Conservation (phyloP, 2,797 vertebrate species). For the Acanthurus leucopareius region DNA sequence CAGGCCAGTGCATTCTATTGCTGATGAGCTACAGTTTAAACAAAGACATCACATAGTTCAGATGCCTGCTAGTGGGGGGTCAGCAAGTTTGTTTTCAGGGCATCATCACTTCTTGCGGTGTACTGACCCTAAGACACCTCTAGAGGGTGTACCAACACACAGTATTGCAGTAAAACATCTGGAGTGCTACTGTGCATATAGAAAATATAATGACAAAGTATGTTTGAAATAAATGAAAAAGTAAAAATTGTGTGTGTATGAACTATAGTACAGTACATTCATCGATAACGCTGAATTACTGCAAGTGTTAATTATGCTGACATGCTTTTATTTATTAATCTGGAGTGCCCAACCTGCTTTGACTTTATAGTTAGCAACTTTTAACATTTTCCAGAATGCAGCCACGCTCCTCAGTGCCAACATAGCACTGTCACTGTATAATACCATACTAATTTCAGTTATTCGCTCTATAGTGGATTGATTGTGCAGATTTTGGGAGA, state of each 20-base stretch:
- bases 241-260: not conserved
- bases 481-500: not conserved
- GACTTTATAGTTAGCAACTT: conserved; percentile 3
- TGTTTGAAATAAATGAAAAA: conserved; percentile 7
- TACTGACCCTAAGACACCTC: conserved; percentile 49
- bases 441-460: conserved; percentile 19
- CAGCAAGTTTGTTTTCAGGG: conserved; percentile 68
- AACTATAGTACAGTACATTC: not conserved
- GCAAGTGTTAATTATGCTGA: not conserved
- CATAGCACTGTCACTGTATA: not conserved
- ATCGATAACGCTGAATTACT: not conserved
- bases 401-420: conserved; percentile 7
- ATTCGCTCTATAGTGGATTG: conserved; percentile 4
- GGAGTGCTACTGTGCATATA: not conserved
- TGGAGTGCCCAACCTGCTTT: not conserved
- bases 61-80: conserved; percentile 63
- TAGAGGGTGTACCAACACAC: conserved; percentile 66
- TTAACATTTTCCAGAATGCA: conserved; percentile 21
- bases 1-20: conserved; percentile 49
- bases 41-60: conserved; percentile 74
- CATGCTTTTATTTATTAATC: not conserved
- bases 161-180: conserved; percentile 17
- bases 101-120: conserved; percentile 31
- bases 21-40: conserved; percentile 66
- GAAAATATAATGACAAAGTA: not conserved